Evolutionary conservation across 2,888 invertebrate species (phyloP).

Genomic region (Scaptomyza polygonia): DNA sequence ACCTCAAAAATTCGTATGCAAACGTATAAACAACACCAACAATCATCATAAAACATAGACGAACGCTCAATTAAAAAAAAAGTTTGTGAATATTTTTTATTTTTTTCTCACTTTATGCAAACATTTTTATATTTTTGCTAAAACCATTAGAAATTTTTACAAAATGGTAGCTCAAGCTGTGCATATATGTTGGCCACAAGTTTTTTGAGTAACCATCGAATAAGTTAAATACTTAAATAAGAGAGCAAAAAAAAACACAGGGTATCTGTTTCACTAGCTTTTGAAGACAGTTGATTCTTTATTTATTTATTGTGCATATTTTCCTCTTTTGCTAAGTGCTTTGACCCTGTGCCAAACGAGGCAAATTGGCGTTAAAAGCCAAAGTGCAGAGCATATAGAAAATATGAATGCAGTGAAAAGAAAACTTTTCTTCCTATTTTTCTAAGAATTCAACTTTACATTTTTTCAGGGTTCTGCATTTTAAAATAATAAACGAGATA

Average conservation of each 20-base stretch:
- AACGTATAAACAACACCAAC: constrained; percentile 17
- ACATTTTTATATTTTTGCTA: too few relatives aligned
- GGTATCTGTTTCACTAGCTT: not conserved
- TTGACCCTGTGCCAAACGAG: constrained; percentile 75
- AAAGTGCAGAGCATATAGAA: constrained; percentile 29
- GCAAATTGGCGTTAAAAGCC: constrained; percentile 5
- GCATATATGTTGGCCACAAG: too few relatives aligned
- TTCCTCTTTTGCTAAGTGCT: constrained; percentile 64
- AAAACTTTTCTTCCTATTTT: not conserved
- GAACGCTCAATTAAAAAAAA: constrained; percentile 67
- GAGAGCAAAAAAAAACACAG: not conserved
- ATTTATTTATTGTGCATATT: constrained; percentile 10
- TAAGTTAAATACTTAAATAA: too few relatives aligned
- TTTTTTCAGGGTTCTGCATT: too few relatives aligned
- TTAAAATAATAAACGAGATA: too few relatives aligned
- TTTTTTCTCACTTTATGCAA: not conserved
- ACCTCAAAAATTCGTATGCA: constrained; percentile 33
- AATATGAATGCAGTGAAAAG: constrained; percentile 2
- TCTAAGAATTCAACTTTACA: too few relatives aligned
- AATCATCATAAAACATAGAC: constrained; percentile 51
- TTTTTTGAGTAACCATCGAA: too few relatives aligned
- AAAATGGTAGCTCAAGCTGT: not conserved
- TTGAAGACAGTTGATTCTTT: constrained; percentile 2
- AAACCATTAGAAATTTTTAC: too few relatives aligned
- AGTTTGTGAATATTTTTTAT: constrained; percentile 30